phyloP scores from a whole-genome alignment of 2,888 invertebrate genomes.

The Litoditis marina region DNA sequence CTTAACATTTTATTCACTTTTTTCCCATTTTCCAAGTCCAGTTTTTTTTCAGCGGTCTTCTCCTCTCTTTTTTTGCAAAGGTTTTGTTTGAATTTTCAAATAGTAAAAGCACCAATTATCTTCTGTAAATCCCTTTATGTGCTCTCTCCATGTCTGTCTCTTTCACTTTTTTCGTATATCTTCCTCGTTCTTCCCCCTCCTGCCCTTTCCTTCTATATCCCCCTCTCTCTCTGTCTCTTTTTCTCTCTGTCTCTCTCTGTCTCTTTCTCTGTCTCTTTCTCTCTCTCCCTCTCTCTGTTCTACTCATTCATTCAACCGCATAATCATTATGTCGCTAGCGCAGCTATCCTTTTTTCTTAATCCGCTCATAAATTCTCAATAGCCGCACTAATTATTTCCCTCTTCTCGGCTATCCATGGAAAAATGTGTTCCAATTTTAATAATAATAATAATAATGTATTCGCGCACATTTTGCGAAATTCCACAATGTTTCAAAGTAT shows the following conservation, averaged over 20 bases:
- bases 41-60: too few relatives aligned
- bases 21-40: too few relatives aligned
- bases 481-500: not conserved
- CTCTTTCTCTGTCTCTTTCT: not conserved
- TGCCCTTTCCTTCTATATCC: not conserved
- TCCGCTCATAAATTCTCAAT: not conserved
- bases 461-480: not conserved
- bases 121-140: too few relatives aligned
- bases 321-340: not conserved
- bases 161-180: not conserved
- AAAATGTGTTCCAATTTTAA: too few relatives aligned
- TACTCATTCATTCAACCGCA: not conserved
- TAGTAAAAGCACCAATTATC: too few relatives aligned
- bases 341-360: too few relatives aligned
- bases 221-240: not conserved
- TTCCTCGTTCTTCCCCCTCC: not conserved
- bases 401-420: not conserved
- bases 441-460: too few relatives aligned
- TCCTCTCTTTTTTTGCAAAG: too few relatives aligned
- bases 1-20: too few relatives aligned
- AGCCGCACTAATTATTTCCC: not conserved
- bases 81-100: too few relatives aligned
- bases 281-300: not conserved
- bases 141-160: too few relatives aligned
- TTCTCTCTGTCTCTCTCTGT: constrained; percentile 1